A percentile compares a stretch with the other conserved stretches of the same genome.
phyloP scores from a whole-genome alignment of 2,113 vertebrate species.

The Arvicanthis niloticus region DNA sequence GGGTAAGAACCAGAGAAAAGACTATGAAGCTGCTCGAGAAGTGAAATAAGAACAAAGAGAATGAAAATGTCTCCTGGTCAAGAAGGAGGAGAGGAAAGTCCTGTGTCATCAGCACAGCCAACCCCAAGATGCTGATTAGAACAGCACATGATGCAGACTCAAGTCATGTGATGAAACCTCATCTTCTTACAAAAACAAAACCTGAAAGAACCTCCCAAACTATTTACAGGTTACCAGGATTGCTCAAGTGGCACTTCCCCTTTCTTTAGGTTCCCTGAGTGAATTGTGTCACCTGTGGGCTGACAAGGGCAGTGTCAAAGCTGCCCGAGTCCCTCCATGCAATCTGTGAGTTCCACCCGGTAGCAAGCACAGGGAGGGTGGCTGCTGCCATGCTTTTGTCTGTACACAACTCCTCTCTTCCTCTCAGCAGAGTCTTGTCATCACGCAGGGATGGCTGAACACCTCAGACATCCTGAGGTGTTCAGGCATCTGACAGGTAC shows the following conservation, averaged over 20 bases:
- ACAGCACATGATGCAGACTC: not conserved
- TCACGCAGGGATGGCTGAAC: not conserved
- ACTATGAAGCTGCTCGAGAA: too few relatives aligned
- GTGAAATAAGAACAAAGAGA: not conserved
- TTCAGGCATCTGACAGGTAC: accelerated
- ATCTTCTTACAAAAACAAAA: not conserved
- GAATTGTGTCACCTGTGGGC: not conserved
- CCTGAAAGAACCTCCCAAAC: not conserved
- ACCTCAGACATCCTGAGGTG: not conserved
- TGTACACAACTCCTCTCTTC: too few relatives aligned
- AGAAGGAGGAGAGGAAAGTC: not conserved
- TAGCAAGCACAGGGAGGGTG: not conserved
- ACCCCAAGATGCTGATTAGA: not conserved
- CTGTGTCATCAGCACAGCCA: not conserved
- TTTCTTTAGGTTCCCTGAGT: not conserved
- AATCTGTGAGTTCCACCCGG: not conserved
- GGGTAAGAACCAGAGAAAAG: not conserved
- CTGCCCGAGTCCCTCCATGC: not conserved
- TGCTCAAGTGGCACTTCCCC: not conserved
- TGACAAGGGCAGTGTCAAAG: not conserved
- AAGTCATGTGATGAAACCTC: not conserved
- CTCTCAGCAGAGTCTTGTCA: not conserved
- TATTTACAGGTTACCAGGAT: not conserved
- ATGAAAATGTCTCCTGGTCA: too few relatives aligned
- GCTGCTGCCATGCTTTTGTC: accelerated